These are phyloP conservation scores for Melanargia galathea DNA, from an alignment of 2,888 invertebrate genomes.

Conservation along the genomic window DNA sequence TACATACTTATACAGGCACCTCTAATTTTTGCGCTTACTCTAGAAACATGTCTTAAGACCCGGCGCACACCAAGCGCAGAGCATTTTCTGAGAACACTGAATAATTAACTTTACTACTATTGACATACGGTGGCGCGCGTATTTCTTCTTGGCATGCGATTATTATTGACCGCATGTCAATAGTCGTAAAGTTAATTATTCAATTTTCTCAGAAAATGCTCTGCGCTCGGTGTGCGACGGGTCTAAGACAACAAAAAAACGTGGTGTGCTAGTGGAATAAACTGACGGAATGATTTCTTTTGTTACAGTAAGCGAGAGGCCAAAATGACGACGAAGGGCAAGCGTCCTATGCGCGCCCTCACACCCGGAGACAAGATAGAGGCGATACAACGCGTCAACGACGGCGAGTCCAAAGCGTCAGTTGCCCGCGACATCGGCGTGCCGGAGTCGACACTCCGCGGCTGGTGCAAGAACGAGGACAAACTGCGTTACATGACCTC, in stretches of 20 bases:
- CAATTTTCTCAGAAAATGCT: too few relatives aligned
- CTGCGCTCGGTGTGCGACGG: too few relatives aligned
- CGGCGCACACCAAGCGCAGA: too few relatives aligned
- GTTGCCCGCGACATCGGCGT: conserved; percentile 93
- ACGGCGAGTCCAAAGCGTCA: conserved; percentile 92
- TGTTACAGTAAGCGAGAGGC: conserved; percentile 67
- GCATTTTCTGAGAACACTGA: too few relatives aligned
- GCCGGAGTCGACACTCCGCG: conserved; percentile 92
- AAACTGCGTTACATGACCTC: conserved; percentile 87
- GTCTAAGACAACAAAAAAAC: neutral
- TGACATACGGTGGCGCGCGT: too few relatives aligned
- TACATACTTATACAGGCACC: too few relatives aligned
- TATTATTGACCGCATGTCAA: too few relatives aligned
- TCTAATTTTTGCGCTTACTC: neutral
- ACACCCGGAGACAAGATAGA: conserved; percentile 90
- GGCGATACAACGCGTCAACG: conserved; percentile 91
- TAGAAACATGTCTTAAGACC: neutral
- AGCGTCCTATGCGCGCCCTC: conserved; percentile 89
- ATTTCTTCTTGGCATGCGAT: too few relatives aligned
- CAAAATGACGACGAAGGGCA: conserved; percentile 87
- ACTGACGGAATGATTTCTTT: conserved; percentile 37
- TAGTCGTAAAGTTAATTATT: too few relatives aligned
- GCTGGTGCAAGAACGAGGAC: conserved; percentile 94
- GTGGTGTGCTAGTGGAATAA: neutral
- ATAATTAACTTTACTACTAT: too few relatives aligned